A percentile compares a stretch with the other conserved stretches of the same genome.
Evolutionary conservation across 2,797 vertebrate species (phyloP).

Genomic region (Phataginus tetradactyla): DNA sequence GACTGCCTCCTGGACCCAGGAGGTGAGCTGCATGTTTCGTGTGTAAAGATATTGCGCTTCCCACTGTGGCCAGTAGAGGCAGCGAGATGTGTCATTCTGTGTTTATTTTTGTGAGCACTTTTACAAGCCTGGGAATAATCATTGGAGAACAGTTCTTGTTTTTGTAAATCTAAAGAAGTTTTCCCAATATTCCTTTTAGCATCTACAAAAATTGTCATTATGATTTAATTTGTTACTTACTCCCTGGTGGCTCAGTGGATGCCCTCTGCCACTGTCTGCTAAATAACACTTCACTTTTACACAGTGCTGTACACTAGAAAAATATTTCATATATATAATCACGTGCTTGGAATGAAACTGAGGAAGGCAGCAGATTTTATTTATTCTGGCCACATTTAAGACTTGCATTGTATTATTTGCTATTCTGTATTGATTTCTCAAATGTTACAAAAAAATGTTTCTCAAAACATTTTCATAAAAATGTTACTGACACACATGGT

Average conservation of each 20-base stretch:
- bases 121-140: neutral
- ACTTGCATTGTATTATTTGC: neutral
- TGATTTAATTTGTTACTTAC: neutral
- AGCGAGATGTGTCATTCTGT: neutral
- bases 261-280: neutral
- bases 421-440: neutral
- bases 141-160: neutral
- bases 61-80: neutral
- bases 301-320: neutral
- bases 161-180: neutral
- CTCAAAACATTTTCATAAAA: neutral
- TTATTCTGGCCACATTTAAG: neutral
- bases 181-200: neutral
- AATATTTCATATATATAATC: neutral
- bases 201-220: neutral
- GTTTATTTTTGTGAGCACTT: neutral
- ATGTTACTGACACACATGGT: neutral
- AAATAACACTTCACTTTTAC: neutral
- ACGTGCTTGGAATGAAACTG: neutral
- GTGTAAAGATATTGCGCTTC: neutral
- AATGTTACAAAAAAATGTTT: neutral
- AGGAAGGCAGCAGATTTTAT: neutral
- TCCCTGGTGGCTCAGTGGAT: neutral
- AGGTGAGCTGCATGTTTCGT: neutral
- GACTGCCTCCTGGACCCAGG: neutral